Conservation (phyloP, 1,140 invertebrate species). For the Bursaphelenchus mucronatus region DNA sequence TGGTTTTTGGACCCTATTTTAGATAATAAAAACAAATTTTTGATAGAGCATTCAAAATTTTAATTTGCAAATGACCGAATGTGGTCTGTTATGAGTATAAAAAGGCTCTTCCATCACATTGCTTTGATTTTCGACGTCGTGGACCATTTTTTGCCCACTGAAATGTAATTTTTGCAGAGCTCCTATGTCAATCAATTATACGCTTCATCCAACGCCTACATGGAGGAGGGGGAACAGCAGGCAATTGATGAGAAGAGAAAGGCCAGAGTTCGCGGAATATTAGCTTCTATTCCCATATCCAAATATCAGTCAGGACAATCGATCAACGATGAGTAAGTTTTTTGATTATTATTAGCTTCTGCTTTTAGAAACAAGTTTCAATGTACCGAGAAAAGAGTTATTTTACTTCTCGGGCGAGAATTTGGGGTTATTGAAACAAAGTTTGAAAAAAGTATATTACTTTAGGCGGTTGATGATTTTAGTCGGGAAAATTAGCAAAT, state of each 20-base stretch:
- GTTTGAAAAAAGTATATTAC: neutral
- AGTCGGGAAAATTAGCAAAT: neutral
- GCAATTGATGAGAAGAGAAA: conserved; percentile 48
- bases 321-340: conserved; percentile 34
- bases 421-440: neutral
- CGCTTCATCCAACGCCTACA: conserved; percentile 31
- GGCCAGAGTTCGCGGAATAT: conserved; percentile 30
- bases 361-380: neutral
- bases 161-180: conserved; percentile 28
- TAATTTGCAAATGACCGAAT: neutral
- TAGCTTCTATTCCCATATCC: conserved; percentile 39
- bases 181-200: conserved; percentile 50
- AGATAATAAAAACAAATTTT: no score
- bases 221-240: conserved; percentile 27
- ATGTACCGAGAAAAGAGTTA: neutral
- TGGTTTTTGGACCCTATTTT: no score
- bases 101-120: conserved; percentile 15
- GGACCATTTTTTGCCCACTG: conserved; percentile 5
- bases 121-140: conserved; percentile 13
- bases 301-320: conserved; percentile 28
- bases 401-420: neutral
- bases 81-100: neutral
- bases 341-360: neutral
- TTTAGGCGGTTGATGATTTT: neutral
- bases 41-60: neutral